phyloP scores from a whole-genome alignment of 2,888 invertebrate species.

The Aporophyla lueneburgensis region DNA sequence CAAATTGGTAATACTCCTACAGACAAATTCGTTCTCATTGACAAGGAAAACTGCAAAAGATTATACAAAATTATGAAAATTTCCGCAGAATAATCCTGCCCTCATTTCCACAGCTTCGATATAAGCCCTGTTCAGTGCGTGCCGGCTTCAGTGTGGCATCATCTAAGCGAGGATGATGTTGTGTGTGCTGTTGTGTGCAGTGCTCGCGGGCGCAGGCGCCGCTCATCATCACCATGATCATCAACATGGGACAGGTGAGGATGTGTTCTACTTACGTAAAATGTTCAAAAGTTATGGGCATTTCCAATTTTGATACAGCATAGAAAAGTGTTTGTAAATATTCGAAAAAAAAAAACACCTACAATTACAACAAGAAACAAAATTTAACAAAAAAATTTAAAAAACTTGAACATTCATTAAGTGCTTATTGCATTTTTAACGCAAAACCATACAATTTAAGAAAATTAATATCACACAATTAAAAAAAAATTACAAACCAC shows the following conservation, averaged over 20 bases:
- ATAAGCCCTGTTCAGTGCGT: not conserved
- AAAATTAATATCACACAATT: not conserved
- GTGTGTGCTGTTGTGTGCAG: constrained; percentile 36
- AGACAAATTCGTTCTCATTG: not conserved
- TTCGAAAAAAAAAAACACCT: not conserved
- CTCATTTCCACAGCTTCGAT: not conserved
- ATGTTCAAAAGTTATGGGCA: not conserved
- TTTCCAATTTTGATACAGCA: not conserved
- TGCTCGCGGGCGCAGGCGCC: constrained; percentile 33
- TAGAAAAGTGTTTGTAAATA: not conserved
- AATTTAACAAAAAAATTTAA: no score
- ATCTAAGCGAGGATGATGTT: constrained; percentile 13
- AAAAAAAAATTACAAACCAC: not conserved
- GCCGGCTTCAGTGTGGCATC: constrained; percentile 5
- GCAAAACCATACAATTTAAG: no score
- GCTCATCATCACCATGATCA: constrained; percentile 12
- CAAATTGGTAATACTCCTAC: not conserved
- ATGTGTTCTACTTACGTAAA: not conserved
- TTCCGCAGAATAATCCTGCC: constrained; percentile 2
- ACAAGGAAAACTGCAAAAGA: constrained; percentile 26
- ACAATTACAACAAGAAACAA: no score
- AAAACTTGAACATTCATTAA: no score
- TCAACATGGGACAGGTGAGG: constrained; percentile 32
- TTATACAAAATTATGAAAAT: not conserved
- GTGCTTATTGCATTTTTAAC: no score